Evolutionary conservation across 2,888 invertebrate genomes (phyloP), one percentile per base, ranked within the genome.

Genomic region (Meiosimyza platycephala): DNA sequence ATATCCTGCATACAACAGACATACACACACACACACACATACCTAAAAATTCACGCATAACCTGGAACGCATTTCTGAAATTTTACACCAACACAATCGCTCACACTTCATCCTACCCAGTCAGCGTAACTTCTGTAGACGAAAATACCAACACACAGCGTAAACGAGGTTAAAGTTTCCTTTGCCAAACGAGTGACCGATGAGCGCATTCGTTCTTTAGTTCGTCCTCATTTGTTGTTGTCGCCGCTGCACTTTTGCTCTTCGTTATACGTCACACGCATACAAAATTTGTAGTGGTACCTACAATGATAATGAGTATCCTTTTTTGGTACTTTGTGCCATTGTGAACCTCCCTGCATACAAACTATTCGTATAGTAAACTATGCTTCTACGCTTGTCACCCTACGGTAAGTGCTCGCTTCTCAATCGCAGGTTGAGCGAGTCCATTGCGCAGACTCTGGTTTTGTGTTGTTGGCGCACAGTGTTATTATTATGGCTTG

Each of bases 401-500:
- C 40, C 40, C 40, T 40, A 40, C 9, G 6, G 33, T 60, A 22
- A 13, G 60, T n/a, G 60, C 60, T 40, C 54, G 60, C 60, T 40
- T 48, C 33, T 28, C 11, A 16, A 62, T 6, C 6, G n/a, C 15
- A 62, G 28, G 13, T 15, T 9, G 15, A 16, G 48, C 16, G 40
- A 22, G 33, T 62, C 33, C 55, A 69, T 2, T 70, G 75, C 75
- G 75, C 75, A 72, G 64, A 63, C 68, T 67, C 33, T 47, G 33
- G 52, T 11, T 40, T 55, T 9, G 28, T 6, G 59, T 22, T 65
- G 16, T 15, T 57, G 7, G 28, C 16, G 33, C 12, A 11, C 16
- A 64, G 74, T 18, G 69, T 60, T 72, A 69, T 60, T 72, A 69
- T 68, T 16, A 54, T 13, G 33, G 52, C 6, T 33, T 15, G 40